These are phyloP conservation scores for Cirrhinus molitorella DNA, from an alignment of 2,797 vertebrate genomes.

Conservation along the genomic window DNA sequence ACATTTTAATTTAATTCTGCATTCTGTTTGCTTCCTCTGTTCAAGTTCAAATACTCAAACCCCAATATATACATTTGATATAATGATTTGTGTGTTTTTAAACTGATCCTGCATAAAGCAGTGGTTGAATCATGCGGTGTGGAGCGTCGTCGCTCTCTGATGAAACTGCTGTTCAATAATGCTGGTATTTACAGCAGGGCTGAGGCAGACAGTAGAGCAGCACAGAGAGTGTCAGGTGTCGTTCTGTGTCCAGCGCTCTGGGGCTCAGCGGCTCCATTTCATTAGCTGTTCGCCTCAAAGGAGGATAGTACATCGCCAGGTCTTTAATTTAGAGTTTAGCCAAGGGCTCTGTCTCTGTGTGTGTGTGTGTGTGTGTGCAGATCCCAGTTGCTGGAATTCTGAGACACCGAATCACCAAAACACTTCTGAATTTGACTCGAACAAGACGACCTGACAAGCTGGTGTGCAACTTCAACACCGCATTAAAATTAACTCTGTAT, in stretches of 20 bases:
- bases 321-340: constrained; percentile 67
- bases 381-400: constrained; percentile 52
- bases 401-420: constrained; percentile 46
- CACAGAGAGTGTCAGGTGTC: constrained; percentile 62
- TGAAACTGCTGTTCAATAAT: neutral
- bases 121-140: neutral
- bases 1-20: neutral
- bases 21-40: neutral
- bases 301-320: constrained; percentile 59
- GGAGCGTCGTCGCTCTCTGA: neutral
- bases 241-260: constrained; percentile 58
- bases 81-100: constrained; percentile 2
- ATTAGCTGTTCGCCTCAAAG: constrained; percentile 64
- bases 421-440: constrained; percentile 33
- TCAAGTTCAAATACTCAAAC: neutral
- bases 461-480: constrained; percentile 12
- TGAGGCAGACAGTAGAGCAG: constrained; percentile 41
- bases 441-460: constrained; percentile 39
- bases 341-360: constrained; percentile 51
- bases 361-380: constrained; percentile 13
- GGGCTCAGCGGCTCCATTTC: constrained; percentile 60
- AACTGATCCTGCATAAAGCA: neutral
- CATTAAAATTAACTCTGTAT: neutral
- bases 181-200: constrained; percentile 23
- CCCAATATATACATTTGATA: neutral